phyloP scores from a whole-genome alignment of 1,140 invertebrate genomes.

The Bombus terrestris region DNA sequence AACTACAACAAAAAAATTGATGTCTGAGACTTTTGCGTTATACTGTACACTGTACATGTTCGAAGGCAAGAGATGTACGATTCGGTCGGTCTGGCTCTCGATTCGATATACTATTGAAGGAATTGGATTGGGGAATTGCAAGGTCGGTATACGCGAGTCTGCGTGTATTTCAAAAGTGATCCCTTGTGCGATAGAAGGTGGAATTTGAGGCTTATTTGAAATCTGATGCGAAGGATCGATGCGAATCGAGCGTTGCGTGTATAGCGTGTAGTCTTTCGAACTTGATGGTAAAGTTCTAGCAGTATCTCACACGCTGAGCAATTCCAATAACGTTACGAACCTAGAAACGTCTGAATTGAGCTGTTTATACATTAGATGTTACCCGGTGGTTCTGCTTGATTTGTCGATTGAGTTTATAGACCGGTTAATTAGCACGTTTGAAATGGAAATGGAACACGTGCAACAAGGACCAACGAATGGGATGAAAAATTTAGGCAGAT shows the following conservation, averaged over 20 bases:
- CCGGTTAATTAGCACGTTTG: background rate
- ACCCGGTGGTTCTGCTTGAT: background rate
- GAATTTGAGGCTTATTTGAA: constrained; percentile 4
- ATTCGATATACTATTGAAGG: constrained; percentile 59
- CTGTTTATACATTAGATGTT: background rate
- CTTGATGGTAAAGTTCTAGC: background rate
- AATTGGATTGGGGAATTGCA: constrained; percentile 19
- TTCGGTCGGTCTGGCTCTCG: constrained; percentile 38
- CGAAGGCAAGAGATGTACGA: constrained; percentile 17
- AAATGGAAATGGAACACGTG: background rate
- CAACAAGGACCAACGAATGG: too few relatives aligned
- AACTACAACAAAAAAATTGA: background rate
- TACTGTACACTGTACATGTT: background rate
- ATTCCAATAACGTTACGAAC: background rate
- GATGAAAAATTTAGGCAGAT: too few relatives aligned
- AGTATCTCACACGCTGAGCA: background rate
- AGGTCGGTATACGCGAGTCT: constrained; percentile 24
- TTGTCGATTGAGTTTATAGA: background rate
- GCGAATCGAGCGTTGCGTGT: background rate
- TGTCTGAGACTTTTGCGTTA: background rate
- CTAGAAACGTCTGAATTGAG: background rate
- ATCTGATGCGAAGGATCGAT: background rate
- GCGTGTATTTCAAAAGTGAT: constrained; percentile 38
- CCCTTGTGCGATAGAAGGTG: background rate
- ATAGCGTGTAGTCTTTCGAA: background rate